Conservation (phyloP, 1,140 invertebrate genomes). For the Lanistes nyassanus region DNA sequence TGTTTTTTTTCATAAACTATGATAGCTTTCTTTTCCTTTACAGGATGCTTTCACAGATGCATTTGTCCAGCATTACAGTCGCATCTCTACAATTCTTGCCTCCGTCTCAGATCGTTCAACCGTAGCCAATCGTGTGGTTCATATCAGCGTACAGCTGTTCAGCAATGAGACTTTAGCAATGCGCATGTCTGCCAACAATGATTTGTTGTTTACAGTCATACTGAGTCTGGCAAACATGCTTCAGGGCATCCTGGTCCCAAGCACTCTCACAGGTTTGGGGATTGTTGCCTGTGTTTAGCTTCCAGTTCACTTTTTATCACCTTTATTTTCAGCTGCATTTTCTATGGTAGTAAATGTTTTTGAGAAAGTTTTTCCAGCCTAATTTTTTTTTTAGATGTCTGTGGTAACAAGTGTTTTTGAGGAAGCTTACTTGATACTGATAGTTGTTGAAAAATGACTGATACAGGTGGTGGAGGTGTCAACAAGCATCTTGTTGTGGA, state of each 20-base stretch:
- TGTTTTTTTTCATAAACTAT: too few relatives aligned
- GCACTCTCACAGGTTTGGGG: slow-evolving; percentile 80
- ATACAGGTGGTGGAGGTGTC: slow-evolving; percentile 8
- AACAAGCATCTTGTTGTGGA: slow-evolving; percentile 94
- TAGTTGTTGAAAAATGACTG: not conserved
- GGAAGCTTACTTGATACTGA: too few relatives aligned
- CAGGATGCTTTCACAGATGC: slow-evolving; percentile 90
- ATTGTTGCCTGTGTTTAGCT: not conserved
- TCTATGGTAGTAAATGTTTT: not conserved
- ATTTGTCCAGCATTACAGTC: slow-evolving; percentile 94
- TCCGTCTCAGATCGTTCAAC: slow-evolving; percentile 75
- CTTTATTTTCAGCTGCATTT: not conserved
- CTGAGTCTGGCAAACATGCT: slow-evolving; percentile 94
- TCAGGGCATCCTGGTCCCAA: slow-evolving; percentile 87
- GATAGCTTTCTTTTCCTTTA: slow-evolving; percentile 55
- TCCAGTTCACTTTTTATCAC: not conserved
- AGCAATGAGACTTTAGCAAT: slow-evolving; percentile 91
- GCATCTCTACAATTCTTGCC: slow-evolving; percentile 91
- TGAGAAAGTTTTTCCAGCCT: not conserved
- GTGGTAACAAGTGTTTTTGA: not conserved
- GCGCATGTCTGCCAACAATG: slow-evolving; percentile 88
- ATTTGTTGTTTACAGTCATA: slow-evolving; percentile 93
- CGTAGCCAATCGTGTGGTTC: slow-evolving; percentile 93
- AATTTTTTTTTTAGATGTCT: not conserved
- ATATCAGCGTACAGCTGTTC: slow-evolving; percentile 95